Percentiles rank a stretch among this genome's conserved stretches.
Evolutionary conservation across 2,113 vertebrate genomes (phyloP).

Genomic region (Pelmatolapia mariae): DNA sequence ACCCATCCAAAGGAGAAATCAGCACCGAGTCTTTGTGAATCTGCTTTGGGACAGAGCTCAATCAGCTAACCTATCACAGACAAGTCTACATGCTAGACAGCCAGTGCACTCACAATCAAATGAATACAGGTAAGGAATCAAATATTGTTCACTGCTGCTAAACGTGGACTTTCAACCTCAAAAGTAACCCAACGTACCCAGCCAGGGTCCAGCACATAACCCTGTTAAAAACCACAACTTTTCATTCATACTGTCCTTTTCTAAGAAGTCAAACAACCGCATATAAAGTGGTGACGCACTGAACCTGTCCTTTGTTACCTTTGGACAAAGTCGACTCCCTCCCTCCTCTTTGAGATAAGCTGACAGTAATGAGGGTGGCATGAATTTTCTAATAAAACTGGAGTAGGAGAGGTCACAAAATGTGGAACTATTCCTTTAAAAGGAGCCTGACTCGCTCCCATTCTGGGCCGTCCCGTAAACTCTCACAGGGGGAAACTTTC

Average conservation of each 20-base stretch:
- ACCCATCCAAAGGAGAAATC: no score
- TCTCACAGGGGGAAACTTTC: background rate
- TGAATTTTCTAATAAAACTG: background rate
- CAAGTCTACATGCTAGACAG: background rate
- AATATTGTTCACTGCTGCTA: background rate
- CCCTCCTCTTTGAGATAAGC: background rate
- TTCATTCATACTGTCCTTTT: background rate
- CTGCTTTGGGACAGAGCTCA: background rate
- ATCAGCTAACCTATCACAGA: background rate
- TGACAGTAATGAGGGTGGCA: background rate
- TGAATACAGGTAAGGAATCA: background rate
- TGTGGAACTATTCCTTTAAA: background rate
- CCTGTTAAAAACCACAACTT: rapidly evolving
- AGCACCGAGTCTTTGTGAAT: background rate
- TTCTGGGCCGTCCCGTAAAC: background rate
- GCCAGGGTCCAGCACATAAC: background rate
- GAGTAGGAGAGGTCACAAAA: background rate
- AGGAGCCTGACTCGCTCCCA: background rate
- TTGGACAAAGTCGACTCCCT: background rate
- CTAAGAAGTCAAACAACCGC: background rate
- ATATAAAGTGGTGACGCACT: background rate
- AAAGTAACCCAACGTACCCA: background rate
- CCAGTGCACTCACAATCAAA: background rate
- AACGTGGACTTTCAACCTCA: background rate
- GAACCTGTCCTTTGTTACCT: background rate